phyloP scores from a whole-genome alignment of 2,888 invertebrate species.

The Plebejus argus region DNA sequence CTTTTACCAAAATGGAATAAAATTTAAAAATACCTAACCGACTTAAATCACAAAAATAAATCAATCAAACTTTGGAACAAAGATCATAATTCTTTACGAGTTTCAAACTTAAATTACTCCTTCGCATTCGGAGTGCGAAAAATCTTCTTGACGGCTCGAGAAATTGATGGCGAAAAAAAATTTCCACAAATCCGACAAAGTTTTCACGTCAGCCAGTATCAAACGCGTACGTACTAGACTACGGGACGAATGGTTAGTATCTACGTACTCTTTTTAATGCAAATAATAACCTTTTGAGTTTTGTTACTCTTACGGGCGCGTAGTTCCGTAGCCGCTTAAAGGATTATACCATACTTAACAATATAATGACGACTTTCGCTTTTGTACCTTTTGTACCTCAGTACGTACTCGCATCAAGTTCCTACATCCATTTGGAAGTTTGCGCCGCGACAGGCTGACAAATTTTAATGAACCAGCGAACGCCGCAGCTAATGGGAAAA shows the following conservation, averaged over 20 bases:
- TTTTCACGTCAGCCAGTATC: constrained; percentile 80
- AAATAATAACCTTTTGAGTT: neutral
- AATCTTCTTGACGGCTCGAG: constrained; percentile 79
- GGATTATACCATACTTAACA: neutral
- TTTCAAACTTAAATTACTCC: constrained; percentile 80
- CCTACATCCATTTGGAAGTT: constrained; percentile 79
- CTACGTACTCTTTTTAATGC: neutral
- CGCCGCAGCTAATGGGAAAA: constrained; percentile 79
- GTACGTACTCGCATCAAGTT: constrained; percentile 62
- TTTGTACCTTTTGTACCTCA: neutral
- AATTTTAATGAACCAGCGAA: constrained; percentile 81
- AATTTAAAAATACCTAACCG: neutral
- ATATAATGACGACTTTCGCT: neutral
- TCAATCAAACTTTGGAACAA: constrained; percentile 79
- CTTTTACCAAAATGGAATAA: neutral
- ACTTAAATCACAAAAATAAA: constrained; percentile 54
- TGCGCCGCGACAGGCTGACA: constrained; percentile 76
- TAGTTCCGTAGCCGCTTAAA: neutral
- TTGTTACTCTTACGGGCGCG: neutral
- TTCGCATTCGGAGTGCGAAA: constrained; percentile 79
- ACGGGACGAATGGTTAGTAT: neutral
- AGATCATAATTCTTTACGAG: constrained; percentile 77
- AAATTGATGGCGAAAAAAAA: constrained; percentile 77
- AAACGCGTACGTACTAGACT: constrained; percentile 39
- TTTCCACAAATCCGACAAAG: constrained; percentile 66